These are phyloP conservation scores for Parnassius apollo DNA, from an alignment of 2,888 invertebrate genomes.

Conservation along the genomic window DNA sequence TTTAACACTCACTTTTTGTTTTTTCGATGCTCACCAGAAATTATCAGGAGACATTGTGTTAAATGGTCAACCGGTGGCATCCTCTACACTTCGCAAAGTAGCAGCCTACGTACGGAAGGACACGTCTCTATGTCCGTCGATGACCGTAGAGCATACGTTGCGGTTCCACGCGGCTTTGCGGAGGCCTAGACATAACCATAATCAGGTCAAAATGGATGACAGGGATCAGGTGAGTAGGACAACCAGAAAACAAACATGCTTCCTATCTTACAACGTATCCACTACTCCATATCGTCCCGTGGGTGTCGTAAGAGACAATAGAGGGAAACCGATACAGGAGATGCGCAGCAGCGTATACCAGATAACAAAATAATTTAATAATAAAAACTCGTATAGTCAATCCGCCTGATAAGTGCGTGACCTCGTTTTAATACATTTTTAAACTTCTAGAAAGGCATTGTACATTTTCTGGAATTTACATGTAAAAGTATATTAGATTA, in stretches of 20 bases:
- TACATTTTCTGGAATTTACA: too few relatives aligned
- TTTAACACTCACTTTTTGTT: neutral
- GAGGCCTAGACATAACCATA: conserved; percentile 81
- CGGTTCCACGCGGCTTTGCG: conserved; percentile 90
- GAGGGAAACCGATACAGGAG: too few relatives aligned
- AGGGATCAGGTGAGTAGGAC: conserved; percentile 84
- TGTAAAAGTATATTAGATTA: too few relatives aligned
- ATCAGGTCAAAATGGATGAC: conserved; percentile 86
- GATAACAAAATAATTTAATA: too few relatives aligned
- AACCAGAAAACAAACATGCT: neutral
- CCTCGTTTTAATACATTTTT: too few relatives aligned
- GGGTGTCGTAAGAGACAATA: too few relatives aligned
- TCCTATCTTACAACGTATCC: too few relatives aligned
- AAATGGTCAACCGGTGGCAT: conserved; percentile 91
- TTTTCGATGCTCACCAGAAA: conserved; percentile 55
- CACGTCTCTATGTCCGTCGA: conserved; percentile 88
- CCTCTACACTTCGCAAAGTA: conserved; percentile 85
- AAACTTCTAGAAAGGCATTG: too few relatives aligned
- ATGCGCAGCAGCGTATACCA: too few relatives aligned
- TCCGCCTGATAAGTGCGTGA: too few relatives aligned
- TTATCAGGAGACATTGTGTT: conserved; percentile 89
- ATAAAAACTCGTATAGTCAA: too few relatives aligned
- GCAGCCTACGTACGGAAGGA: conserved; percentile 89
- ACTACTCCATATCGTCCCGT: too few relatives aligned
- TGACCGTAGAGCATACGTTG: conserved; percentile 95